Evolutionary conservation across 2,113 vertebrate genomes (phyloP).

Genomic region (Oenanthe melanoleuca): DNA sequence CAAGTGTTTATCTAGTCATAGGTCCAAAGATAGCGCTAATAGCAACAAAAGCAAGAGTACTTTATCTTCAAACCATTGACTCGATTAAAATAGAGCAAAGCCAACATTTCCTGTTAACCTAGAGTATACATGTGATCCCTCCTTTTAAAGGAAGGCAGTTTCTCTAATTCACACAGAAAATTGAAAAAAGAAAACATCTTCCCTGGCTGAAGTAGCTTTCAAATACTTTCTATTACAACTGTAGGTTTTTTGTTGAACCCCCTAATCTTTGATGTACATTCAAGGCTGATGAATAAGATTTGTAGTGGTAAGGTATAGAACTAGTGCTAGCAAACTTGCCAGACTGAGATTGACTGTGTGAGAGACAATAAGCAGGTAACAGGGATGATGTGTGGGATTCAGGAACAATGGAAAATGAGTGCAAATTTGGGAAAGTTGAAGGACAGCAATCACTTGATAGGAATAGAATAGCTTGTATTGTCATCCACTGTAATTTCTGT

Average conservation of each 20-base stretch:
- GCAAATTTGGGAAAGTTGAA: not conserved
- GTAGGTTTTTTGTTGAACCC: not conserved
- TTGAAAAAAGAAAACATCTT: not conserved
- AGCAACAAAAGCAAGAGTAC: not conserved
- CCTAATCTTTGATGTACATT: not conserved
- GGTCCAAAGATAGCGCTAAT: not conserved
- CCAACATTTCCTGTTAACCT: not conserved
- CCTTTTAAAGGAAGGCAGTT: not conserved
- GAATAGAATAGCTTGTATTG: not conserved
- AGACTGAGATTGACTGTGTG: not conserved
- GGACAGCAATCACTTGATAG: not conserved
- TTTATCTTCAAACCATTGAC: not conserved
- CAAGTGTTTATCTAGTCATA: not conserved
- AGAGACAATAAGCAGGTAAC: not conserved
- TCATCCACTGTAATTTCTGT: not conserved
- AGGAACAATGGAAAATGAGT: not conserved
- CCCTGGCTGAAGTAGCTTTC: not conserved
- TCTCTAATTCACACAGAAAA: not conserved
- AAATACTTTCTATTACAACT: not conserved
- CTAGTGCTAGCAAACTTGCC: not conserved
- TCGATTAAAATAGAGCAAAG: not conserved
- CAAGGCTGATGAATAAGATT: not conserved
- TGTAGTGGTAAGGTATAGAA: not conserved
- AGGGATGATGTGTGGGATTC: not conserved
- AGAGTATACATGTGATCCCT: not conserved